These are phyloP conservation scores for Andrena chrysosceles DNA, from an alignment of 2,888 invertebrate genomes.

Conservation along the genomic window DNA sequence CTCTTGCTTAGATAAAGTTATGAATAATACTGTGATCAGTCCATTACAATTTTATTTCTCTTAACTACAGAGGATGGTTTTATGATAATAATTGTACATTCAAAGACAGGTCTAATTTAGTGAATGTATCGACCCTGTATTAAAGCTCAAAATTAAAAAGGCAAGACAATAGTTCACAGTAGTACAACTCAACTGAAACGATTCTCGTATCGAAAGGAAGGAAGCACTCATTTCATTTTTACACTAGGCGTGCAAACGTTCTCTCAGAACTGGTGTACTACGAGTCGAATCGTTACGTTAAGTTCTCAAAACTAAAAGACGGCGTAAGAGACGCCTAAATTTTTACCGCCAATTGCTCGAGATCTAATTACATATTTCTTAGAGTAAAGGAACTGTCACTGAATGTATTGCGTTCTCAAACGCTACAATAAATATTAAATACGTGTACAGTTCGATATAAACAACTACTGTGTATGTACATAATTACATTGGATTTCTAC, in stretches of 20 bases:
- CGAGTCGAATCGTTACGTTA: neutral
- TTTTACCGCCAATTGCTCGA: conserved; percentile 30
- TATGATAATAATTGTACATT: conserved; percentile 49
- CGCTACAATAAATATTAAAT: conserved; percentile 76
- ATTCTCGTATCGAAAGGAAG: conserved; percentile 9
- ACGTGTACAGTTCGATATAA: conserved; percentile 61
- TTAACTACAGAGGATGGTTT: conserved; percentile 61
- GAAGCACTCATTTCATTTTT: conserved; percentile 6
- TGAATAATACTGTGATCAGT: conserved; percentile 42
- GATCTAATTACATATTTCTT: conserved; percentile 4
- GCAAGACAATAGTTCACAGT: conserved; percentile 59
- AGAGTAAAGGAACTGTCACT: conserved; percentile 63
- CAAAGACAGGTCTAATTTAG: conserved; percentile 35
- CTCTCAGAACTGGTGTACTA: conserved; percentile 36
- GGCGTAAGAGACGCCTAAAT: conserved; percentile 1
- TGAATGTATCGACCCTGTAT: conserved; percentile 49
- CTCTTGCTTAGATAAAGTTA: conserved; percentile 8
- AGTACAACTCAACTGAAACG: conserved; percentile 44
- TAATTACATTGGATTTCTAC: conserved; percentile 66
- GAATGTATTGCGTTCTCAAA: conserved; percentile 43
- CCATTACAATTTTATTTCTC: conserved; percentile 62
- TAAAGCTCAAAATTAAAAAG: conserved; percentile 57
- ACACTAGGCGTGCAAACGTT: conserved; percentile 7
- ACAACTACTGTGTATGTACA: conserved; percentile 75
- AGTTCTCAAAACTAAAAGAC: conserved; percentile 4